Conservation (phyloP, 30 jellyfish, hydroid and myxozoan species). For the Turritopsis rubra region DNA sequence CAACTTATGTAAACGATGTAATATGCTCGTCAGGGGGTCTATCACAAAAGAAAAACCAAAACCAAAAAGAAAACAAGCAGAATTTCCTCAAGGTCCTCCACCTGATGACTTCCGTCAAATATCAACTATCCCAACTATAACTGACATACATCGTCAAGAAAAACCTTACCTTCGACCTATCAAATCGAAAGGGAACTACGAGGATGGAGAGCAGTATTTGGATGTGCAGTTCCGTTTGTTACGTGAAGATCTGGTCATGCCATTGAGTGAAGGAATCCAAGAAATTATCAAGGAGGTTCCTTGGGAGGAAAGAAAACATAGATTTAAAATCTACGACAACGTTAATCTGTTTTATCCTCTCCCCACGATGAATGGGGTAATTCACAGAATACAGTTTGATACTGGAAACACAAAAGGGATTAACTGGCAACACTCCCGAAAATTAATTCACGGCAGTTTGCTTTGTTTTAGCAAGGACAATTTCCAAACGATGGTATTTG, state of each 20-base stretch:
- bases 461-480: slow-evolving; percentile 48
- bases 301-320: slow-evolving; percentile 33
- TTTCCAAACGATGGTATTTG: slow-evolving; percentile 47
- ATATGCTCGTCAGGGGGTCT: neutral
- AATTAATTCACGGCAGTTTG: slow-evolving; percentile 42
- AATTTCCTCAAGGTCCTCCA: slow-evolving; percentile 28
- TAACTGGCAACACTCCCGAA: slow-evolving; percentile 46
- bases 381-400: slow-evolving; percentile 33
- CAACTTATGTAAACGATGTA: neutral
- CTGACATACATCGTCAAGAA: slow-evolving; percentile 26
- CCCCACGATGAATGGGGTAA: slow-evolving; percentile 30
- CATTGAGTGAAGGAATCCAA: slow-evolving; percentile 54
- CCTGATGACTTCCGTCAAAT: slow-evolving; percentile 49
- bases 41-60: neutral
- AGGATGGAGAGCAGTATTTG: slow-evolving; percentile 46
- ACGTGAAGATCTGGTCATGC: slow-evolving; percentile 49
- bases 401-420: slow-evolving; percentile 2
- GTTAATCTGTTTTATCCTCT: slow-evolving; percentile 32
- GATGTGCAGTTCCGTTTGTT: slow-evolving; percentile 55
- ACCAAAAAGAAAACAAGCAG: neutral
- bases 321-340: slow-evolving; percentile 27
- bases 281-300: slow-evolving; percentile 27
- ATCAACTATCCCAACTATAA: slow-evolving; percentile 36
- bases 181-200: slow-evolving; percentile 38
- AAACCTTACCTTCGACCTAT: slow-evolving; percentile 50